These are phyloP conservation scores for Drosophila lini DNA, from an alignment of 1,140 invertebrate species.

Conservation along the genomic window DNA sequence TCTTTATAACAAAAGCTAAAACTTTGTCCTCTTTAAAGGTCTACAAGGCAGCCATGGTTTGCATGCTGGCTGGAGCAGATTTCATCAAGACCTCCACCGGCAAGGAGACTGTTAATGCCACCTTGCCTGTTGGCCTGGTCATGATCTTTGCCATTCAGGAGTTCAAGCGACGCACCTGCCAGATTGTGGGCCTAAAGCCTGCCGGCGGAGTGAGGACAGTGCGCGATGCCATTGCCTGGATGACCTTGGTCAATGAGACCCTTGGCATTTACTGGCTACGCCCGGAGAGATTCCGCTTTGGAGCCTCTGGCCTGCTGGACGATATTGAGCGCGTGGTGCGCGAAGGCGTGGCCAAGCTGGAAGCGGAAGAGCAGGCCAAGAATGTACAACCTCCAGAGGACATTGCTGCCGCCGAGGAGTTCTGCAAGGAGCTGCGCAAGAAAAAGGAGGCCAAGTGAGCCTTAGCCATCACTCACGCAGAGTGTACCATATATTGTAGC, in stretches of 20 bases:
- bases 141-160: slow-evolving; percentile 97
- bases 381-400: background rate
- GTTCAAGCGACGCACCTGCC: slow-evolving; percentile 90
- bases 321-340: slow-evolving; percentile 87
- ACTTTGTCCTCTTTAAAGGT: slow-evolving; percentile 34
- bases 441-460: slow-evolving; percentile 21
- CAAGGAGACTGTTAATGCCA: slow-evolving; percentile 98
- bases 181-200: slow-evolving; percentile 97
- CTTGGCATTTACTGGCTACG: slow-evolving; percentile 95
- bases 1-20: no score
- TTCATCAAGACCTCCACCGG: slow-evolving; percentile 99
- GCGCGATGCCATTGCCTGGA: slow-evolving; percentile 94
- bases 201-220: slow-evolving; percentile 97
- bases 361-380: slow-evolving; percentile 29
- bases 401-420: slow-evolving; percentile 11
- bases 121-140: slow-evolving; percentile 94
- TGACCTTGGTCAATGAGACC: slow-evolving; percentile 93
- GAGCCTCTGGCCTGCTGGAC: slow-evolving; percentile 94
- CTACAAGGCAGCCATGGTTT: slow-evolving; percentile 95
- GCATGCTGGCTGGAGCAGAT: slow-evolving; percentile 98
- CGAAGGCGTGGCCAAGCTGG: slow-evolving; percentile 43
- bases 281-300: slow-evolving; percentile 95
- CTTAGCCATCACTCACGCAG: slow-evolving; percentile 25
- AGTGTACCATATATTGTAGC: slow-evolving; percentile 56
- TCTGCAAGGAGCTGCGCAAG: slow-evolving; percentile 50